Conservation (phyloP, 2,888 invertebrate genomes). For the Idaea aversata region DNA sequence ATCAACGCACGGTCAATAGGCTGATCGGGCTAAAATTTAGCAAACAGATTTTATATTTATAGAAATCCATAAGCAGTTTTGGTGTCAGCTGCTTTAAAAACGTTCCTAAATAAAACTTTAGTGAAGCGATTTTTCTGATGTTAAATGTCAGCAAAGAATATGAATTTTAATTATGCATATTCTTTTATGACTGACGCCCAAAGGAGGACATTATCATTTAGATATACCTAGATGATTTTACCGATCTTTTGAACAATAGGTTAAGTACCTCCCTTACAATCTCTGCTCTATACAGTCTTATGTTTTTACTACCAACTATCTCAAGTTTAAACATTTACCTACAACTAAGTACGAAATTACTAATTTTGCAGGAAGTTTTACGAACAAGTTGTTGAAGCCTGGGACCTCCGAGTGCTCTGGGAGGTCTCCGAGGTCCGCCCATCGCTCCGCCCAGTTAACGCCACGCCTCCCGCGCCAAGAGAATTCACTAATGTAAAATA, state of each 20-base stretch:
- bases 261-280: neutral
- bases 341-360: slow-evolving; percentile 30
- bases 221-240: neutral
- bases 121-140: no score
- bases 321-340: slow-evolving; percentile 14
- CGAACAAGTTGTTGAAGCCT: slow-evolving; percentile 59
- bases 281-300: neutral
- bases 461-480: slow-evolving; percentile 69
- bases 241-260: neutral
- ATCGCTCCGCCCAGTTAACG: slow-evolving; percentile 58
- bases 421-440: slow-evolving; percentile 62
- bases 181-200: no score
- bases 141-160: no score
- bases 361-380: slow-evolving; percentile 44
- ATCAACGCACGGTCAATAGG: no score
- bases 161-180: no score
- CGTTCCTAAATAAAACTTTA: no score
- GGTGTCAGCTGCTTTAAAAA: no score
- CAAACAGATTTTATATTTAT: no score
- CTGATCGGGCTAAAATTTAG: no score
- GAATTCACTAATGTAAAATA: slow-evolving; percentile 54
- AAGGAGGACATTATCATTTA: no score
- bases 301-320: neutral
- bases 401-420: slow-evolving; percentile 59
- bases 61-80: no score